Percentiles rank a stretch among this genome's conserved stretches.
These are phyloP conservation scores for Brachypteracias leptosomus DNA, from an alignment of 2,113 vertebrate species.

Conservation along the genomic window DNA sequence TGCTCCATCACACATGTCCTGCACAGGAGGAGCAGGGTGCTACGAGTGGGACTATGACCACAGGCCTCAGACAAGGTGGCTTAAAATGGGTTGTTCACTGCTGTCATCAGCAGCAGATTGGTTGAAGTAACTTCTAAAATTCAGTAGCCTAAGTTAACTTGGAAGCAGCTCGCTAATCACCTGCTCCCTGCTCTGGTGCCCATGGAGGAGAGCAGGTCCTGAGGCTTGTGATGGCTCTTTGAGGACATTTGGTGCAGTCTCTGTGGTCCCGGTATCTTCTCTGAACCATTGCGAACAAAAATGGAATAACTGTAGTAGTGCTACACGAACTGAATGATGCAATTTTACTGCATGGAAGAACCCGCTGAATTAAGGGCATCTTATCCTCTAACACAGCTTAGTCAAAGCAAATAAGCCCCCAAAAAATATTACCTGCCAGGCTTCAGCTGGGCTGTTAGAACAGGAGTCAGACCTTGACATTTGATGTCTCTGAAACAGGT, in stretches of 20 bases:
- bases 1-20: not conserved
- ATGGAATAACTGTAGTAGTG: fast-evolving
- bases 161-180: fast-evolving
- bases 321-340: fast-evolving
- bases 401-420: not conserved
- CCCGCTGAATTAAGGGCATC: not conserved
- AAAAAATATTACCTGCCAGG: conserved; percentile 1
- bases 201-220: fast-evolving
- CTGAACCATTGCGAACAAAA: fast-evolving
- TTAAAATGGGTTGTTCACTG: not conserved
- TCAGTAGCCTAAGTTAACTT: not conserved
- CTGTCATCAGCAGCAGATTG: too few relatives aligned
- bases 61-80: not conserved
- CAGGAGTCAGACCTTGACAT: conserved; percentile 34
- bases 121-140: not conserved
- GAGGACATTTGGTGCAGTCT: fast-evolving
- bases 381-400: not conserved
- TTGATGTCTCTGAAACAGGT: conserved; percentile 27
- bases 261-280: fast-evolving
- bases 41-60: not conserved
- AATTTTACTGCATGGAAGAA: fast-evolving
- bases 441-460: not conserved
- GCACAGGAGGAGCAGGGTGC: not conserved
- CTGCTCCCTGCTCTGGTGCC: not conserved
- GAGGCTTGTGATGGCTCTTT: fast-evolving